These are phyloP conservation scores for Microchrysa polita DNA, from an alignment of 2,888 invertebrate genomes.

Conservation along the genomic window DNA sequence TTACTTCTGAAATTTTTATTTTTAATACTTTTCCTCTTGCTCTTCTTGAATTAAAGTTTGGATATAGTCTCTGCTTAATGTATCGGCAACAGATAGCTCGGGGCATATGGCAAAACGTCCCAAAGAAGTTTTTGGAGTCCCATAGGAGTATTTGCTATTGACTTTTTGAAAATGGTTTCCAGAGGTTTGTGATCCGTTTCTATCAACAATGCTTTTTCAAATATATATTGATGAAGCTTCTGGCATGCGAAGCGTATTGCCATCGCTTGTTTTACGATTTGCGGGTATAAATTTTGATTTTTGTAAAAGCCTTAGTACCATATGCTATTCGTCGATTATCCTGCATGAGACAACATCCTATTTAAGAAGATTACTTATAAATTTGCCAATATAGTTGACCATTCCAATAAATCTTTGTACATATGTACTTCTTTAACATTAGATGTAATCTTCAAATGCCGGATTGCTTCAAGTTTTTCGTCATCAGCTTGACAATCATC, in stretches of 20 bases:
- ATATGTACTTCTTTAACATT: slow-evolving; percentile 25
- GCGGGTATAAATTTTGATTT: not conserved
- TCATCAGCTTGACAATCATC: slow-evolving; percentile 14
- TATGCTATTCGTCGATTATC: not conserved
- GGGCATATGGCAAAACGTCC: no score
- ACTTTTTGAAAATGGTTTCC: no score
- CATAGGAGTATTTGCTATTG: no score
- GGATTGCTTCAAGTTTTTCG: slow-evolving; percentile 13
- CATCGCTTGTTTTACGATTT: not conserved
- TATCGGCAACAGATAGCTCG: not conserved
- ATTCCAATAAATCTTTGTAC: not conserved
- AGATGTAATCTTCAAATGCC: not conserved
- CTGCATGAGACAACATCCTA: not conserved
- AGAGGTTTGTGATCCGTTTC: slow-evolving; percentile 10
- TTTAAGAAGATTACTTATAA: not conserved
- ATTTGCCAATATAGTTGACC: slow-evolving; percentile 31
- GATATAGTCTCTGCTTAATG: not conserved
- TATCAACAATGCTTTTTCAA: not conserved
- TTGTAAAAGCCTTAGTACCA: not conserved
- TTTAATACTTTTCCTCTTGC: not conserved
- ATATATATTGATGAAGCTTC: not conserved
- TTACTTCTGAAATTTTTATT: no score
- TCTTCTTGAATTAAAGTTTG: not conserved
- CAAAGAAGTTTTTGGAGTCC: no score
- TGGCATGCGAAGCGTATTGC: not conserved